These are phyloP conservation scores for Erpetoichthys calabaricus DNA, from an alignment of 2,797 vertebrate species.

Conservation along the genomic window DNA sequence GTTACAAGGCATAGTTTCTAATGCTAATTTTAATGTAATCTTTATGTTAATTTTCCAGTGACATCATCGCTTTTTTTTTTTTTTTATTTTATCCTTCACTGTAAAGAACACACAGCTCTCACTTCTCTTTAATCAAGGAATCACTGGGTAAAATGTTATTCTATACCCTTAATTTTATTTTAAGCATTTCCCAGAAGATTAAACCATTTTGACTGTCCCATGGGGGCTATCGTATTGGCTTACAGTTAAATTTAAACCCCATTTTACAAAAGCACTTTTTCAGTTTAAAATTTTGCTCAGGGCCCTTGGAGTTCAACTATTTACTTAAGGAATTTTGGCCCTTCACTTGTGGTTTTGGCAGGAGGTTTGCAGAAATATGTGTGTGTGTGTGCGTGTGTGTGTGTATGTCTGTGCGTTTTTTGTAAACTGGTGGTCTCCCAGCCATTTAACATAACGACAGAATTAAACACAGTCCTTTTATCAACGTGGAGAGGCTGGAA, in stretches of 20 bases:
- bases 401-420: slow-evolving; percentile 24
- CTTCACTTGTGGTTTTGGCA: slow-evolving; percentile 73
- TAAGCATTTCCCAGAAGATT: slow-evolving; percentile 30
- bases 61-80: slow-evolving; percentile 1
- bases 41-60: not conserved
- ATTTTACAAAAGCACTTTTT: slow-evolving; percentile 26
- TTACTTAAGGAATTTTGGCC: slow-evolving; percentile 64
- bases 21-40: too few species aligned
- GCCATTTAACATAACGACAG: slow-evolving; percentile 59
- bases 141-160: slow-evolving; percentile 20
- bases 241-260: slow-evolving; percentile 26
- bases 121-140: slow-evolving; percentile 22
- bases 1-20: too few species aligned
- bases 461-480: slow-evolving; percentile 64
- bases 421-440: slow-evolving; percentile 66
- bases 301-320: slow-evolving; percentile 52
- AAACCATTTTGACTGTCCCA: slow-evolving; percentile 22
- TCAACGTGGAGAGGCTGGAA: slow-evolving; percentile 37
- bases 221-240: slow-evolving; percentile 26
- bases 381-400: slow-evolving; percentile 14
- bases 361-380: slow-evolving; percentile 56
- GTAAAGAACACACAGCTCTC: slow-evolving; percentile 3
- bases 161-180: slow-evolving; percentile 28
- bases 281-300: slow-evolving; percentile 34
- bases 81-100: slow-evolving; percentile 4